Base-by-base conservation (phyloP, 1,140 invertebrate species). In the Euwallacea similis region DNA sequence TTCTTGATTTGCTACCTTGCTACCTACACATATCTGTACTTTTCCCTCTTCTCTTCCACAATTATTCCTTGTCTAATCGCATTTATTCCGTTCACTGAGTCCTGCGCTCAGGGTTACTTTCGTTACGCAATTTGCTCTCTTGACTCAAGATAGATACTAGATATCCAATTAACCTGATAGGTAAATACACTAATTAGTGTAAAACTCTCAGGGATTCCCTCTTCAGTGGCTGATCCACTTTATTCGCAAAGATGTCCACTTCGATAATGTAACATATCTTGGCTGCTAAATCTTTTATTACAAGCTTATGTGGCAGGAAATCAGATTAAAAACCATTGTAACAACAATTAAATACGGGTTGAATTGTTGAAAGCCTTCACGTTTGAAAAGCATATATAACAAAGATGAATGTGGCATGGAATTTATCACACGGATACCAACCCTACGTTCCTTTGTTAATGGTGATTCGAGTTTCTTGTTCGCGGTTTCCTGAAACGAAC, bases 151-250 rank as follows among this genome's bases (percentile, higher is more conserved):
- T 16, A 58, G 55, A 15, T 16, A 58, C 13, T 58, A 15, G 55
- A 58, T 58, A 58, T 21, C n/a, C n/a, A 58, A 58, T 58, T 58
- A 58, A 58, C 4, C 21, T n/a, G 55, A 58, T 21, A 10, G 55
- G n/a, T 15, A 58, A 58, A 58, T 21, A 33, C 55, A 33, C 16
- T 58, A 58, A 58, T 58, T 58, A 58, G 21, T 58, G 55, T 16
- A 15, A 53, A 53, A 53, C 50, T 15, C 11, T 53, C 50, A 9
- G 15, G 50, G 55, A 15, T 58, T 58, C 7, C 10, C 55, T 15
- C 21, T 41, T 16, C 55, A 15, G 50, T 41, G 21, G 21, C n/a
- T 58, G 55, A 58, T 58, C 55, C n/a, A 58, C 55, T 10, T 10
- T 58, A 15, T 15, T n/a, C n/a, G 9, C 10, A 16, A 33, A 58